Percentiles rank a stretch among this genome's conserved stretches.
Conservation (phyloP, 2,113 vertebrate species). For the Rana temporaria region DNA sequence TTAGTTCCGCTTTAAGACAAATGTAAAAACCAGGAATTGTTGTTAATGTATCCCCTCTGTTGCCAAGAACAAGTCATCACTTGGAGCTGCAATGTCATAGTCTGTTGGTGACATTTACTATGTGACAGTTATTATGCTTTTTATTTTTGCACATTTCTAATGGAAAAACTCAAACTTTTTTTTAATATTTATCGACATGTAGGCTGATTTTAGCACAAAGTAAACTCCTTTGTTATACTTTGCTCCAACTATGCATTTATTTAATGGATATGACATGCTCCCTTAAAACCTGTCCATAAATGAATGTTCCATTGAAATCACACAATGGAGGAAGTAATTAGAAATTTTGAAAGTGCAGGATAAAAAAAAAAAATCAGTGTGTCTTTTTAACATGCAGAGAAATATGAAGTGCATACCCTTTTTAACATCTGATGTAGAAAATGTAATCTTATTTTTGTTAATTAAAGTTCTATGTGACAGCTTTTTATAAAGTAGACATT, state of each 20-base stretch:
- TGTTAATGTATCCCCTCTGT: no score
- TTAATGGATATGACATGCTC: conserved; percentile 21
- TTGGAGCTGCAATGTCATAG: no score
- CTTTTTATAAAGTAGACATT: conserved; percentile 29
- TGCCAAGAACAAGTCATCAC: no score
- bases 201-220: neutral
- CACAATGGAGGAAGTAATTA: conserved; percentile 27
- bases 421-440: conserved; percentile 16
- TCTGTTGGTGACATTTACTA: no score
- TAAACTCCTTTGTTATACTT: neutral
- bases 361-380: conserved; percentile 30
- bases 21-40: no score
- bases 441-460: conserved; percentile 34
- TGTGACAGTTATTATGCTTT: no score
- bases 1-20: no score
- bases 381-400: neutral
- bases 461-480: conserved; percentile 21
- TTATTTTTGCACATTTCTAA: no score
- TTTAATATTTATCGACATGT: neutral
- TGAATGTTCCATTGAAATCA: conserved; percentile 27
- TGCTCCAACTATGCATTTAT: conserved; percentile 14
- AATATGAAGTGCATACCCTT: conserved; percentile 25
- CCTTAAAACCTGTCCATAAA: conserved; percentile 22
- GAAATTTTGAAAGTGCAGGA: conserved; percentile 14
- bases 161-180: neutral